Conservation (phyloP, 2,888 invertebrate species). For the Boloria selene region DNA sequence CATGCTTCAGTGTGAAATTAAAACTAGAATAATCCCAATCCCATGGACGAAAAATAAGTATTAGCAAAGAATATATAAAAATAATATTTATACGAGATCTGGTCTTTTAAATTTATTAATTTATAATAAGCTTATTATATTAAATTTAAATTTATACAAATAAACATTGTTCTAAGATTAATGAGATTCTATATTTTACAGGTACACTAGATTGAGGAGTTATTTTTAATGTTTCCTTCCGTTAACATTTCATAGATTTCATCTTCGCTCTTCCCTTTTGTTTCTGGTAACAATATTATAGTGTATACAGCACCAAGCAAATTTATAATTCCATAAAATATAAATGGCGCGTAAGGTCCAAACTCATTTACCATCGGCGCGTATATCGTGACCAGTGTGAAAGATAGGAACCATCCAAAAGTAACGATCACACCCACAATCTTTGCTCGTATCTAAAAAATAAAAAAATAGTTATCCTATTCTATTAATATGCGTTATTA, state of each 20-base stretch:
- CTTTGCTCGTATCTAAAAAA: slow-evolving; percentile 57
- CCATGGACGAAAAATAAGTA: too few relatives aligned
- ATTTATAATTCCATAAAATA: slow-evolving; percentile 57
- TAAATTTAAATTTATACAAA: not conserved
- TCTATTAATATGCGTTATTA: not conserved
- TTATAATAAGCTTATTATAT: too few relatives aligned
- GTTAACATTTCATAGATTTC: slow-evolving; percentile 42
- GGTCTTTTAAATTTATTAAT: too few relatives aligned
- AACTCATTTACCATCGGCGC: slow-evolving; percentile 44
- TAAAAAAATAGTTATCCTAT: not conserved
- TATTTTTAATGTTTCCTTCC: slow-evolving; percentile 34
- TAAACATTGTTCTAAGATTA: not conserved
- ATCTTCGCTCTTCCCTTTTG: slow-evolving; percentile 64
- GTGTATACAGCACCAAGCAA: slow-evolving; percentile 53
- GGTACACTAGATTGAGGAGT: not conserved
- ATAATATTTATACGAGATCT: too few relatives aligned
- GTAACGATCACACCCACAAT: slow-evolving; percentile 51
- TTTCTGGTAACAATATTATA: slow-evolving; percentile 63
- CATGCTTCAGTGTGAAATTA: too few relatives aligned
- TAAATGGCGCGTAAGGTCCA: slow-evolving; percentile 60
- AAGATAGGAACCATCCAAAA: slow-evolving; percentile 50
- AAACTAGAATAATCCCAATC: too few relatives aligned
- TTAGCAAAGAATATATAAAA: too few relatives aligned
- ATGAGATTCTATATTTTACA: slow-evolving; percentile 5
- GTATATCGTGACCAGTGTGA: slow-evolving; percentile 47